These are phyloP conservation scores for Ramazzottius varieornatus DNA, from an alignment of 2,888 invertebrate genomes.

Conservation along the genomic window DNA sequence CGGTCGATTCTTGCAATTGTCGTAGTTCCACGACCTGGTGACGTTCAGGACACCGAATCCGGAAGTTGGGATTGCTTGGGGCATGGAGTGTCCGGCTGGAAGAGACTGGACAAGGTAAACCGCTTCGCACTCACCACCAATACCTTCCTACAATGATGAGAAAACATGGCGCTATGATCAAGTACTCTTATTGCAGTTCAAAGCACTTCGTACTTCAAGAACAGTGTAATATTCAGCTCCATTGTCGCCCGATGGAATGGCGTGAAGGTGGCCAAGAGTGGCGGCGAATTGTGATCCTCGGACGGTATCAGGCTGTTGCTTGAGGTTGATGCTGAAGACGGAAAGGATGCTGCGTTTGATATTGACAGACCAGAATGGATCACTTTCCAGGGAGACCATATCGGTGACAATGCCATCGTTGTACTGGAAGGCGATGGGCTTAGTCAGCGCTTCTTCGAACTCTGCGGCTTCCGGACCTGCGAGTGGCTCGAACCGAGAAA, in stretches of 20 bases:
- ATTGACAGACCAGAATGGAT: slow-evolving; percentile 23
- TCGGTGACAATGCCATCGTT: slow-evolving; percentile 7
- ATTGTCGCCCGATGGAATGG: neutral
- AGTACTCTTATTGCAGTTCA: neutral
- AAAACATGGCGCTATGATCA: neutral
- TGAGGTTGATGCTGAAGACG: neutral
- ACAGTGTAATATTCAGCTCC: neutral
- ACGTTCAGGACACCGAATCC: slow-evolving; percentile 9
- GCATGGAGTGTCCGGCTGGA: neutral
- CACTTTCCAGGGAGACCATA: slow-evolving; percentile 15
- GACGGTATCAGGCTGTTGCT: neutral
- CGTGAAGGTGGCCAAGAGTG: neutral
- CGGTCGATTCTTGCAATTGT: slow-evolving; percentile 11
- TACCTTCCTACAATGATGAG: slow-evolving; percentile 11
- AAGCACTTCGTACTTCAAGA: neutral
- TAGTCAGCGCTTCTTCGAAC: slow-evolving; percentile 3
- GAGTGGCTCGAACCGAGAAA: slow-evolving; percentile 14
- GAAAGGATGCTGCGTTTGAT: slow-evolving; percentile 21
- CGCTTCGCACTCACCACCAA: slow-evolving; percentile 14
- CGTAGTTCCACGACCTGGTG: slow-evolving; percentile 12
- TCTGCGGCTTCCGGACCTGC: slow-evolving; percentile 11
- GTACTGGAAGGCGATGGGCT: neutral
- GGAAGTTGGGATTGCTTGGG: slow-evolving; percentile 1
- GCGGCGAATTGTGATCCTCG: neutral
- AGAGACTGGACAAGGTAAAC: slow-evolving; percentile 9